Percentiles rank a stretch among this genome's conserved stretches.
Conservation (phyloP, 2,113 vertebrate genomes). For the Aegithalos caudatus region DNA sequence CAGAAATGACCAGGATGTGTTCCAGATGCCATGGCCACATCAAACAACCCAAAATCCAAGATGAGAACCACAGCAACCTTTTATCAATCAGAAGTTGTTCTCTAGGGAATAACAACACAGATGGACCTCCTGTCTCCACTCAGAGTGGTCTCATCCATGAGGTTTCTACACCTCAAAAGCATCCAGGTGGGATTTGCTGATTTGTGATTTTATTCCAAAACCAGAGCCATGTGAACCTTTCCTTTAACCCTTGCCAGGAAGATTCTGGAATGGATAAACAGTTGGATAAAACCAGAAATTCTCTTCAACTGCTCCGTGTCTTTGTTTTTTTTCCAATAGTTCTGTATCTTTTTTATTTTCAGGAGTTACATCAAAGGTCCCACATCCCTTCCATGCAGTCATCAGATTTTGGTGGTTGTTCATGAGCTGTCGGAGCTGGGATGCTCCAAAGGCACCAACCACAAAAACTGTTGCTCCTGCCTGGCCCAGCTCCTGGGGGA, state of each 20-base stretch:
- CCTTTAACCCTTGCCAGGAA: background rate
- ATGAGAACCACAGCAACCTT: background rate
- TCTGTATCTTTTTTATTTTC: background rate
- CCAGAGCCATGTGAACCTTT: background rate
- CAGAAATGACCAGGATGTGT: background rate
- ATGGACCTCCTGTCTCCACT: background rate
- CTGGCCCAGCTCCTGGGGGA: background rate
- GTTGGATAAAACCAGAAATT: background rate
- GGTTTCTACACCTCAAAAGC: background rate
- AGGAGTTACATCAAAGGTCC: background rate
- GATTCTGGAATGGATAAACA: background rate
- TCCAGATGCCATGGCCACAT: background rate
- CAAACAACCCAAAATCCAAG: background rate
- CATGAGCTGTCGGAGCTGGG: background rate
- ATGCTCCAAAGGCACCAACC: background rate
- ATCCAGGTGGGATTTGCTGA: background rate
- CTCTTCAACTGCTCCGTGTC: background rate
- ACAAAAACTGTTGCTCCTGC: background rate
- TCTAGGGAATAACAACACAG: background rate
- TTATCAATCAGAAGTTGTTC: background rate
- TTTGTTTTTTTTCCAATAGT: background rate
- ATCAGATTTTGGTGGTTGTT: background rate
- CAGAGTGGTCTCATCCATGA: background rate
- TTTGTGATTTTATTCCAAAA: background rate
- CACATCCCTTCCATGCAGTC: accelerated